Base-by-base conservation (phyloP, 2,113 vertebrate genomes). In the Myiagra hebetior region DNA sequence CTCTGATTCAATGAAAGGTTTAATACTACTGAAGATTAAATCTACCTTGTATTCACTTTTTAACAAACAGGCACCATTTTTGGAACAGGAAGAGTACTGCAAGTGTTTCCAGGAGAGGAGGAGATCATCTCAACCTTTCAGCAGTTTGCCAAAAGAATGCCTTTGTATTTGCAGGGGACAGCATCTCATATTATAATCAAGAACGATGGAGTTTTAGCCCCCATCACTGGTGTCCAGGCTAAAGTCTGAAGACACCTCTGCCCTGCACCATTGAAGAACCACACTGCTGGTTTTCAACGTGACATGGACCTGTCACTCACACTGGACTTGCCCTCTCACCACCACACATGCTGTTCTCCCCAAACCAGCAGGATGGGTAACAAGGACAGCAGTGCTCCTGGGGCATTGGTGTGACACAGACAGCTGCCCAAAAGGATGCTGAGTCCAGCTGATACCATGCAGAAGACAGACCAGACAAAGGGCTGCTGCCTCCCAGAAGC, bases 381-480 rank as follows among this genome's bases (percentile, higher is more conserved):
- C 33, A 13, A 30, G 42, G n/a, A 14, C 69, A 55, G 69, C 47
- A 37, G 13, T 4, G 14, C 23, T 57, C 31, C 77, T 42, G 42
- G 5, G 50, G 18, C 1, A 0, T 53, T 13, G 10, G 33, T 3
- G 12, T 30, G 11, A 16, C 30, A 56, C 15, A 16, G 26, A 11
- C 11, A 52, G 79, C 75, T 41, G 53, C 33, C 20, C 57, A 14
- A 20, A 37, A 46, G 39, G 72, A 52, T 26, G 74, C 65, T 14
- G 23, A 56, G 55, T 2, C 3, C 26, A 30, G 53, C 39, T 3
- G 64, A 50, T 11, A 55, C 0, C 0, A 26, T 6, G 21, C 13
- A 8, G 64, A 8, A 60, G 33, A 56, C 67, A 42, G 85, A 44
- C 24, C 31, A 28, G 76, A 28, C 0, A 28, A 59, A 41, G 4